Conservation (phyloP, 2,888 invertebrate species). For the Meandrusa payeni region DNA sequence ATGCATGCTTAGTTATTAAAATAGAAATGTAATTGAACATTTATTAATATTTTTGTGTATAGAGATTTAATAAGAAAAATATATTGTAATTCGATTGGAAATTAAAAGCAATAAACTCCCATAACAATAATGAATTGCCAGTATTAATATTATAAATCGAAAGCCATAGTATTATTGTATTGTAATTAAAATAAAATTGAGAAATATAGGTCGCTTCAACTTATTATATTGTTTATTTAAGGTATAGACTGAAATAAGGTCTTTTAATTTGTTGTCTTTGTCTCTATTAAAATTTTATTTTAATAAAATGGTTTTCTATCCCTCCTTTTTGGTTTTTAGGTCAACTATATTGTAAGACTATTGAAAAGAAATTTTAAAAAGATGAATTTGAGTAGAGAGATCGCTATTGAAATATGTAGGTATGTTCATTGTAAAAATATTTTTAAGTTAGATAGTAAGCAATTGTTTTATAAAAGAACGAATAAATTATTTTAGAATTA, state of each 20-base stretch:
- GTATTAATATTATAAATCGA: conserved; percentile 52
- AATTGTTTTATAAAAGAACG: conserved; percentile 75
- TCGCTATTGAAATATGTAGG: conserved; percentile 49
- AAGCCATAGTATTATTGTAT: conserved; percentile 38
- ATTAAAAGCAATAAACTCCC: conserved; percentile 70
- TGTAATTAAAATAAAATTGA: conserved; percentile 26
- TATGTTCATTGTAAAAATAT: conserved; percentile 67
- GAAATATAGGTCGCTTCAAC: conserved; percentile 24
- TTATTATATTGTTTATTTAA: conserved; percentile 15
- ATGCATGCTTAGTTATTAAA: conserved; percentile 72
- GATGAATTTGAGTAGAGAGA: conserved; percentile 54
- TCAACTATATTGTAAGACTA: conserved; percentile 12
- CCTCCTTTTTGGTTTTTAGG: background rate
- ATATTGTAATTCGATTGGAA: conserved; percentile 31
- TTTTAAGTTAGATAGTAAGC: conserved; percentile 57
- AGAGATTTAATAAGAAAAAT: conserved; percentile 36
- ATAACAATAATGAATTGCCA: conserved; percentile 55
- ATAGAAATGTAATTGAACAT: conserved; percentile 50
- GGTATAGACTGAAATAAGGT: conserved; percentile 20
- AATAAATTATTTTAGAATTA: conserved; percentile 80
- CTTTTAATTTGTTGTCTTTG: conserved; percentile 17
- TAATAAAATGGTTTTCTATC: background rate
- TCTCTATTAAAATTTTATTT: conserved; percentile 1
- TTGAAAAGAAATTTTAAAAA: conserved; percentile 40
- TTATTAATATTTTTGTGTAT: conserved; percentile 69